Evolutionary conservation across 2,797 vertebrate species (phyloP).

Genomic region (Periophthalmus magnuspinnatus): DNA sequence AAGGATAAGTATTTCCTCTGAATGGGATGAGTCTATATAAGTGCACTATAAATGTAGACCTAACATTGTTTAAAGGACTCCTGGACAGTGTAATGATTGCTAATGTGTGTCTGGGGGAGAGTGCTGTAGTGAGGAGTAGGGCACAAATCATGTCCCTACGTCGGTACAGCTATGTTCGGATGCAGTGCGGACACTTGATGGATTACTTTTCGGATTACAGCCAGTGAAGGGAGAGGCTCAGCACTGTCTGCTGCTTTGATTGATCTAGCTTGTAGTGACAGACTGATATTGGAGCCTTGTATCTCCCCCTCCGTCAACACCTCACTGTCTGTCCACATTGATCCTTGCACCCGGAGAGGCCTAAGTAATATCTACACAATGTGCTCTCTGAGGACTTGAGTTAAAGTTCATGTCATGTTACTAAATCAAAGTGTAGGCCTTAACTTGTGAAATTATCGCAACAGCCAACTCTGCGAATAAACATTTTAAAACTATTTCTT

Average conservation of each 20-base stretch:
- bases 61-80: slow-evolving; percentile 25
- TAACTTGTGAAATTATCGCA: background rate
- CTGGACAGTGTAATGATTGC: background rate
- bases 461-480: no score
- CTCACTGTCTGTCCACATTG: slow-evolving; percentile 53
- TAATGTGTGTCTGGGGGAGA: slow-evolving; percentile 5
- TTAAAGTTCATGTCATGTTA: slow-evolving; percentile 3
- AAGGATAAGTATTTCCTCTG: background rate
- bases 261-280: slow-evolving; percentile 62
- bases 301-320: slow-evolving; percentile 44
- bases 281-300: slow-evolving; percentile 57
- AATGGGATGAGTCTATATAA: background rate
- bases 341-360: slow-evolving; percentile 46
- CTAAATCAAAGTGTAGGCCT: background rate
- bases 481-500: no score
- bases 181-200: slow-evolving; percentile 53
- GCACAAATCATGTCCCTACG: slow-evolving; percentile 38
- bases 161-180: slow-evolving; percentile 48
- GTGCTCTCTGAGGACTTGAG: slow-evolving; percentile 12
- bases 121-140: slow-evolving; percentile 8
- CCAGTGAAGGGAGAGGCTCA: slow-evolving; percentile 47
- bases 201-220: slow-evolving; percentile 73
- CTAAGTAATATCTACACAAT: slow-evolving; percentile 13
- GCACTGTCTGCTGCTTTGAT: slow-evolving; percentile 53
- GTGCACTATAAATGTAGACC: background rate